phyloP scores from a whole-genome alignment of 2,113 vertebrate species.

The Oncorhynchus tshawytscha region DNA sequence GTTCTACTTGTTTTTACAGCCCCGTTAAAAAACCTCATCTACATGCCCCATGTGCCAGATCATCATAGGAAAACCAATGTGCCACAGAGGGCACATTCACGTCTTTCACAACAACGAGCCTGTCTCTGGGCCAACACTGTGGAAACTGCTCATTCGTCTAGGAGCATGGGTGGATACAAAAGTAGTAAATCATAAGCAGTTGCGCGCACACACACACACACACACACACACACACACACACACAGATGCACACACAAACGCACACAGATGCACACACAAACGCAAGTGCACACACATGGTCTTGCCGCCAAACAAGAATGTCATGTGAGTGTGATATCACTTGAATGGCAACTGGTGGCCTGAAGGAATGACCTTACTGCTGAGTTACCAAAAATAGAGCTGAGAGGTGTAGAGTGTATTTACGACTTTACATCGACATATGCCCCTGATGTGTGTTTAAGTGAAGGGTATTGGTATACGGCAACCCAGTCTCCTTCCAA shows the following conservation, averaged over 20 bases:
- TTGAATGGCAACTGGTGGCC: constrained; percentile 37
- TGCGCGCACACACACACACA: neutral
- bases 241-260: neutral
- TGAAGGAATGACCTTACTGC: constrained; percentile 18
- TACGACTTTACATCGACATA: constrained; percentile 20
- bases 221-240: neutral
- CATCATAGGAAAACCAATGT: neutral
- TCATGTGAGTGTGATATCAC: constrained; percentile 49
- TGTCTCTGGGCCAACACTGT: neutral
- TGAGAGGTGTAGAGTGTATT: constrained; percentile 3
- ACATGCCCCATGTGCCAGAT: neutral
- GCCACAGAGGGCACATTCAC: neutral
- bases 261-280: fast-evolving
- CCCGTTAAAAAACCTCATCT: neutral
- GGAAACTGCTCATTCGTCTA: neutral
- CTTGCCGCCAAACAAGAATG: neutral
- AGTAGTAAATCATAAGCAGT: neutral
- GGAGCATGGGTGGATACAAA: constrained; percentile 1
- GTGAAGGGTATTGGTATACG: neutral
- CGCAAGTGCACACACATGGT: neutral
- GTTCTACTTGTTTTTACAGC: neutral
- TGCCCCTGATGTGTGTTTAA: neutral
- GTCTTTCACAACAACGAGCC: neutral
- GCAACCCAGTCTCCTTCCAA: constrained; percentile 32
- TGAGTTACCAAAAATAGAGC: constrained; percentile 52